Percentiles rank a stretch among this genome's conserved stretches.
Conservation (phyloP, 2,113 vertebrate genomes). For the Corydoras sp. region DNA sequence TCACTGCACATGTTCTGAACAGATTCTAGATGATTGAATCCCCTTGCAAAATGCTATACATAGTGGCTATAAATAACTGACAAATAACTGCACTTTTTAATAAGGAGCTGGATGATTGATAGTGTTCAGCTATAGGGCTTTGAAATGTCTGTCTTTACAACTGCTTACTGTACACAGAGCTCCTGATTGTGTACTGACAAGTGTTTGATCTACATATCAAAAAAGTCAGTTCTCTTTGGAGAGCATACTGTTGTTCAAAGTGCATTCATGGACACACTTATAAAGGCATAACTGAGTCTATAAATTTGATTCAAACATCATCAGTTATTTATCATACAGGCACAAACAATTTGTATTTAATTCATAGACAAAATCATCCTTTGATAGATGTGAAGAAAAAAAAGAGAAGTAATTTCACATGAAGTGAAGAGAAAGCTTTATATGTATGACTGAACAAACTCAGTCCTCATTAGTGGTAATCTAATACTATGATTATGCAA, state of each 20-base stretch:
- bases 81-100: no score
- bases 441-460: no score
- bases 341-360: not conserved
- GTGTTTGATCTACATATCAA: slow-evolving; percentile 30
- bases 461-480: no score
- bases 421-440: no score
- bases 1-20: no score
- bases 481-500: no score
- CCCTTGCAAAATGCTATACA: no score
- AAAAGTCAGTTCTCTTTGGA: slow-evolving; percentile 9
- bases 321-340: not conserved
- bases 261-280: not conserved
- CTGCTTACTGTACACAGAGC: slow-evolving; percentile 21
- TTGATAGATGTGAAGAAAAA: no score
- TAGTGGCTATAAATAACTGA: no score
- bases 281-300: slow-evolving; percentile 10
- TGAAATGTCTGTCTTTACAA: not conserved
- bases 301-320: slow-evolving; percentile 5
- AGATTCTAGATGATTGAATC: no score
- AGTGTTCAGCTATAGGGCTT: not conserved
- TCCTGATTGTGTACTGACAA: slow-evolving; percentile 10
- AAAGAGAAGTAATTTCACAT: no score
- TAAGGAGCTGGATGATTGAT: not conserved
- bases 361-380: no score
- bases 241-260: slow-evolving; percentile 1